phyloP scores from a whole-genome alignment of 2,797 vertebrate genomes.

The Halcyon smyrnensis region DNA sequence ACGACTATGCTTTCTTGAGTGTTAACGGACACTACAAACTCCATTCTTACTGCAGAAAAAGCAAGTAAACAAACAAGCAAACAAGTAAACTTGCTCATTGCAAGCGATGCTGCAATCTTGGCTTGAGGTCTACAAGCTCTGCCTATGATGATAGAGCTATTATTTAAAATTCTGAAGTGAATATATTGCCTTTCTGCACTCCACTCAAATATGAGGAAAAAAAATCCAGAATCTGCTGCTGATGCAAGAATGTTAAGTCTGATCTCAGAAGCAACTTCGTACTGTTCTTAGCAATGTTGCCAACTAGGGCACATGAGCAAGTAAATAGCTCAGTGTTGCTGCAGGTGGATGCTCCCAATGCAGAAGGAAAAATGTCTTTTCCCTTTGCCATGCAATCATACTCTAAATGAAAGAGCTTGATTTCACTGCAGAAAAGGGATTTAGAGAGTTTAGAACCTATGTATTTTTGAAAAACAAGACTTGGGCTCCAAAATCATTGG shows the following conservation, averaged over 20 bases:
- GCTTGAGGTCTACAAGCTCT: neutral
- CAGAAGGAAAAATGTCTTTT: neutral
- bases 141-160: neutral
- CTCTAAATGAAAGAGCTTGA: neutral
- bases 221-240: neutral
- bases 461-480: neutral
- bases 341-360: neutral
- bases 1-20: neutral
- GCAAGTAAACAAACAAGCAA: neutral
- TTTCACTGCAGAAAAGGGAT: neutral
- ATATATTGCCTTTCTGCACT: neutral
- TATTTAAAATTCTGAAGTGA: neutral
- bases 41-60: neutral
- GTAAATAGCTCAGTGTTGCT: neutral
- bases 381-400: neutral
- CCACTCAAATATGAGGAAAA: neutral
- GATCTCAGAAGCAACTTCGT: neutral
- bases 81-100: neutral
- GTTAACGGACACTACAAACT: neutral
- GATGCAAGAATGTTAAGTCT: neutral
- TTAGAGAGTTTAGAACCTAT: neutral
- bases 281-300: neutral
- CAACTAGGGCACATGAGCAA: neutral
- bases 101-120: neutral
- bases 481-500: fast-evolving